A percentile compares a stretch with the other conserved stretches of the same genome.
Evolutionary conservation across 2,797 vertebrate genomes (phyloP).

Genomic region (Hydrophis major): DNA sequence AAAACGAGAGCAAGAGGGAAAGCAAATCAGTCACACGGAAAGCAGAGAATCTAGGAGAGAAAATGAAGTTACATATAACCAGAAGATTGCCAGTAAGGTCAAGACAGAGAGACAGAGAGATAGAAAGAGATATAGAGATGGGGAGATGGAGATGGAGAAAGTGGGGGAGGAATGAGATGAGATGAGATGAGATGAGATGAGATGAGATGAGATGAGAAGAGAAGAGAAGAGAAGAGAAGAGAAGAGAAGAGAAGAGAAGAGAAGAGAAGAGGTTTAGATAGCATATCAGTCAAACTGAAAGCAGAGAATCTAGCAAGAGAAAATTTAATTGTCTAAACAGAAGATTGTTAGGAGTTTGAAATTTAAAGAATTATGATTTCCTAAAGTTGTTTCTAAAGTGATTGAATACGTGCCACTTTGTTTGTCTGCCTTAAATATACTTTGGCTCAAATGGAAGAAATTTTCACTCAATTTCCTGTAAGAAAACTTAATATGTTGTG

Average conservation of each 20-base stretch:
- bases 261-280: neutral
- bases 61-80: no score
- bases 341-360: neutral
- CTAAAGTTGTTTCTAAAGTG: neutral
- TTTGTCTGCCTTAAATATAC: accelerated
- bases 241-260: no score
- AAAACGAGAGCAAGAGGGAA: neutral
- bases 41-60: no score
- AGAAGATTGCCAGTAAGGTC: no score
- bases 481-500: neutral
- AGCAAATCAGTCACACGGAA: no score
- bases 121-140: neutral
- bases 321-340: neutral
- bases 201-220: no score
- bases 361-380: neutral
- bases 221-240: neutral
- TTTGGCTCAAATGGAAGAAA: neutral
- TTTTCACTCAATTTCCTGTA: neutral
- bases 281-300: neutral
- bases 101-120: neutral
- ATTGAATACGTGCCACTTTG: neutral
- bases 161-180: no score
- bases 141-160: accelerated
- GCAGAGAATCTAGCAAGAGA: neutral
- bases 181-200: no score